Evolutionary conservation across 2,113 vertebrate species (phyloP), one percentile per base, ranked within the genome.

Genomic region (Protobothrops flavoviridis): DNA sequence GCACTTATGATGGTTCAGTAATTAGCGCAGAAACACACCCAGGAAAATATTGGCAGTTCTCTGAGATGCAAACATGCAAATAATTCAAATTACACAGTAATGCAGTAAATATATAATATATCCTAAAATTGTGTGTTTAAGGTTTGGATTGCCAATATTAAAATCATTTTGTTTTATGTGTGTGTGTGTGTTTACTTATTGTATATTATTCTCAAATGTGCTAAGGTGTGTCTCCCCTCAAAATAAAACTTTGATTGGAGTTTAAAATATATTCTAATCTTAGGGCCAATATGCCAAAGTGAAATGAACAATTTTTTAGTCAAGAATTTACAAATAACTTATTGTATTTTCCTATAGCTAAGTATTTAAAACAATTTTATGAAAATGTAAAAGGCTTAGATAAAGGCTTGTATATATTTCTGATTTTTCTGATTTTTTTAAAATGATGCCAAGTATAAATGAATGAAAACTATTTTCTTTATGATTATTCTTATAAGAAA

Each of bases 211-310:
- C 81, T 26, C 89, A 95, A 95, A 93, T 94, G 21, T 96, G 95
- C 92, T 91, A 92, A 89, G 95, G 93, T 39, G 89, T 94, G 92
- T 94, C 0, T 0, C 87, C 95, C 33, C 92, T 88, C 92, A 52
- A 94, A 94, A 93, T 87, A 55, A 90, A 94, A 69, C 55, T 7
- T 24, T 94, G 2, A 56, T 52, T 89, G 13, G 2, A 39, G 93
- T 96, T 96, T 94, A 94, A 96, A 95, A 95, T 21, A 20, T 88
- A 64, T n/a, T 64, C 26, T 64, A 96, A 97, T 97, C 95, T 97
- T 94, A 93, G 95, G 94, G 91, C 95, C 53, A 86, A 89, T 94
- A 29, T 95, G 95, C 94, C 95, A 95, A 94, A 96, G 97, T 97
- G 94, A 96, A 96, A 90, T 23, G 87, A 94, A 85, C n/a, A 95